A percentile compares a stretch with the other conserved stretches of the same genome.
Conservation (phyloP, 2,888 invertebrate genomes). For the Cryptocheilus praepositus region DNA sequence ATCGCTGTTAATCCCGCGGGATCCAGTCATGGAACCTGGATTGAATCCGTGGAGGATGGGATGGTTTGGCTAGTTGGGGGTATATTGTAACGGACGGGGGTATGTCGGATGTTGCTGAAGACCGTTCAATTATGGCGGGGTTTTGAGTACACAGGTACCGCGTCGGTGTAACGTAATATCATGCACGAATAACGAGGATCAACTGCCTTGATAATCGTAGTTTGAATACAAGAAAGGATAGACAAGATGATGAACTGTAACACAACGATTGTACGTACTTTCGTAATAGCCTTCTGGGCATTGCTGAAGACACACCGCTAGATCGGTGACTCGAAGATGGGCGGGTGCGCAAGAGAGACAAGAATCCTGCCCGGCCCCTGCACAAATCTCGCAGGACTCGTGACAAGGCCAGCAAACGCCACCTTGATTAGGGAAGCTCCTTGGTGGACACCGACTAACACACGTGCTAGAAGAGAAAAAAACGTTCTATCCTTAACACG, state of each 20-base stretch:
- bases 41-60: background rate
- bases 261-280: constrained; percentile 76
- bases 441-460: constrained; percentile 88
- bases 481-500: too few species aligned
- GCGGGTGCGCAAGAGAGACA: constrained; percentile 90
- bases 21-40: background rate
- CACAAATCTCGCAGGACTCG: constrained; percentile 92
- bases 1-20: too few species aligned
- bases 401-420: constrained; percentile 91
- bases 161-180: too few species aligned
- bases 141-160: too few species aligned
- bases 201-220: too few species aligned
- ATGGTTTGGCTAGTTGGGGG: too few species aligned
- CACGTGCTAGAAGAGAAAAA: constrained; percentile 81
- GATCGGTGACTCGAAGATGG: constrained; percentile 88
- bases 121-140: background rate
- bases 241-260: too few species aligned
- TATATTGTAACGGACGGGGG: too few species aligned
- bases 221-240: too few species aligned
- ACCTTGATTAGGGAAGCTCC: constrained; percentile 88
- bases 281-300: constrained; percentile 94
- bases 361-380: constrained; percentile 90
- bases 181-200: too few species aligned
- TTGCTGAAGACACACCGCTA: constrained; percentile 90
- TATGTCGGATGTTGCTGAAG: too few species aligned